Evolutionary conservation across 2,113 vertebrate species (phyloP).

Genomic region (Platichthys flesus): DNA sequence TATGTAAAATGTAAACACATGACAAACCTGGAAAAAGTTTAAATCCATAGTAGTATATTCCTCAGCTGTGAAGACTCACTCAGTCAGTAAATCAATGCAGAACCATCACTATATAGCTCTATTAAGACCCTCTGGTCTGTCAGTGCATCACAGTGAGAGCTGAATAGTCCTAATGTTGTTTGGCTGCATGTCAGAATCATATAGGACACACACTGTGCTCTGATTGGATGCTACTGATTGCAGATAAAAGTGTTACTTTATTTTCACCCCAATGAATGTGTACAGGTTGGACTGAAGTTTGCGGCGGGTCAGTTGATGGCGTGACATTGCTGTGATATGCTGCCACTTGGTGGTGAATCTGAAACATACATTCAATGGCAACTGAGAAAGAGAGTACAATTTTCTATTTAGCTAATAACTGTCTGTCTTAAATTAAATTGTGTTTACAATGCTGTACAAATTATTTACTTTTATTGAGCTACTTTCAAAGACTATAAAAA

Average conservation of each 20-base stretch:
- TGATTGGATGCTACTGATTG: no score
- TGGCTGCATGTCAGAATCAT: no score
- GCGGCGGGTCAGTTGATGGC: background rate
- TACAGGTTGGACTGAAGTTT: background rate
- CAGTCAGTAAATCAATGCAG: background rate
- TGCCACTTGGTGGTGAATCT: slow-evolving; percentile 54
- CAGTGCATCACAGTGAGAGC: no score
- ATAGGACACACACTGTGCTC: no score
- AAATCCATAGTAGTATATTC: background rate
- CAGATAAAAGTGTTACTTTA: background rate
- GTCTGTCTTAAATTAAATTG: no score
- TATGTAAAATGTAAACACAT: background rate
- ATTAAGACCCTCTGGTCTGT: no score
- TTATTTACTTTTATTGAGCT: no score
- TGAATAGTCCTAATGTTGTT: no score
- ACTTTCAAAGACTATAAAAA: no score
- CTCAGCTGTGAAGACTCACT: slow-evolving; percentile 11
- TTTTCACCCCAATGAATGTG: background rate
- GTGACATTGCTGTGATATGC: slow-evolving; percentile 9
- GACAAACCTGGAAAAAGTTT: slow-evolving; percentile 1
- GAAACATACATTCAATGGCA: background rate
- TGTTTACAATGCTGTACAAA: no score
- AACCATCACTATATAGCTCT: slow-evolving; percentile 5
- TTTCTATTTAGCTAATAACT: background rate
- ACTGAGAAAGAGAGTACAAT: background rate